Evolutionary conservation across 2,888 invertebrate genomes (phyloP), one percentile per base, ranked within the genome.

Genomic region (Alviniconcha strummeri): DNA sequence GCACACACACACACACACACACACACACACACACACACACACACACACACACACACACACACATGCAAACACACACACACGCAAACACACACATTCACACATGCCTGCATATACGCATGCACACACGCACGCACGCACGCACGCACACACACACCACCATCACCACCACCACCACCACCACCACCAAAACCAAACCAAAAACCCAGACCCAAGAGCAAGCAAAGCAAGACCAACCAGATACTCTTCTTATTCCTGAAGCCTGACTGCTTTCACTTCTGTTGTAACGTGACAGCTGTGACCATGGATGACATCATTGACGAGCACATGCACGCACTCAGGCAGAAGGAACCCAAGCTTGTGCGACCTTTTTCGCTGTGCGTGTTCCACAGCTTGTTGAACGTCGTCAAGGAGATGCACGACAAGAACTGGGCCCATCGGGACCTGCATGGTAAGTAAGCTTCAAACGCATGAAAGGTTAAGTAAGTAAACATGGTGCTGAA

Each of bases 401-500:
- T 88, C n/a, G 83, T 89, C 9, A 83, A 87, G 55, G 78, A 79
- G 15, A 87, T 91, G 84, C 89, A 88, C 83, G 82, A 83, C 13
- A 89, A 86, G 83, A 87, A 88, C 54, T 90, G 89, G 89, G 87
- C 85, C 6, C 91, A 91, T 81, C 85, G 86, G 64, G 91, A 91
- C 80, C 85, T 90, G 4, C 90, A 91, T 87, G 85, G 91, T 90
- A 81, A 84, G 88, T 83, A 13, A 15, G n/a, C n/a, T n/a, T n/a
- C n/a, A n/a, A n/a, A n/a, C n/a, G n/a, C n/a, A n/a, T n/a, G n/a
- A n/a, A n/a, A n/a, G 36, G 36, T 36, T 36, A 36, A 36, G 36
- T 36, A 36, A 36, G 36, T 36, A 36, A 36, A 36, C 36, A 36
- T 36, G 36, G 36, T 36, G 36, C 36, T 36, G 3, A 36, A 36